These are phyloP conservation scores for Enteromius treurensis DNA, from an alignment of 2,797 vertebrate genomes.

Conservation along the genomic window DNA sequence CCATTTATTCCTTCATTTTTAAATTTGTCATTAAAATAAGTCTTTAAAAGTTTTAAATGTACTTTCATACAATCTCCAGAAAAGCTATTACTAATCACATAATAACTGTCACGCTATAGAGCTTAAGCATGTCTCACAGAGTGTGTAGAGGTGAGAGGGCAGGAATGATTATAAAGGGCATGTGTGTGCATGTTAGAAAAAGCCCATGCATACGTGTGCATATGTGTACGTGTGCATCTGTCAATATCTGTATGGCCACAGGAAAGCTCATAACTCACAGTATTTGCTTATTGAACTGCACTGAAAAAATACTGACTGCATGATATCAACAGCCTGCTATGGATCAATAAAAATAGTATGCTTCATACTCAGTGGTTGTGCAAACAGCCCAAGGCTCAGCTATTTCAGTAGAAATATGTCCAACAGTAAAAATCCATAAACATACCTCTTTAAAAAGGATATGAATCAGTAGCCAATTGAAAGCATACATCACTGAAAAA, in stretches of 20 bases:
- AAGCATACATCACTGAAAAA: neutral
- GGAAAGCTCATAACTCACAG: neutral
- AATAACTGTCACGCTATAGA: neutral
- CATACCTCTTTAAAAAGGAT: neutral
- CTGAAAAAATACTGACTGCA: neutral
- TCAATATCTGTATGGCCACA: neutral
- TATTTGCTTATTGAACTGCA: neutral
- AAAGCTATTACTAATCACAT: neutral
- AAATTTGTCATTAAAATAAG: neutral
- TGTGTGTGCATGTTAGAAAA: constrained; percentile 1
- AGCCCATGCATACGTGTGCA: neutral
- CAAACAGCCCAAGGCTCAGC: neutral
- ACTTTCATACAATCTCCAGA: neutral
- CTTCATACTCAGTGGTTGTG: neutral
- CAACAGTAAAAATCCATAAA: neutral
- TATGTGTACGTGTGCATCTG: neutral
- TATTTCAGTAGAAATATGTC: neutral
- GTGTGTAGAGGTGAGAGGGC: neutral
- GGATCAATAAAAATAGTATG: neutral
- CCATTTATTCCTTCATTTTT: neutral
- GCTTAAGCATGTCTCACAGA: neutral
- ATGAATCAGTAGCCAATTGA: neutral
- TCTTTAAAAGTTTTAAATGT: neutral
- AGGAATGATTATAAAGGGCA: constrained; percentile 2
- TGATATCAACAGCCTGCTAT: neutral